Percentiles rank a stretch among this genome's conserved stretches.
Conservation (phyloP, 1,140 invertebrate genomes). For the Aphelinus certus region DNA sequence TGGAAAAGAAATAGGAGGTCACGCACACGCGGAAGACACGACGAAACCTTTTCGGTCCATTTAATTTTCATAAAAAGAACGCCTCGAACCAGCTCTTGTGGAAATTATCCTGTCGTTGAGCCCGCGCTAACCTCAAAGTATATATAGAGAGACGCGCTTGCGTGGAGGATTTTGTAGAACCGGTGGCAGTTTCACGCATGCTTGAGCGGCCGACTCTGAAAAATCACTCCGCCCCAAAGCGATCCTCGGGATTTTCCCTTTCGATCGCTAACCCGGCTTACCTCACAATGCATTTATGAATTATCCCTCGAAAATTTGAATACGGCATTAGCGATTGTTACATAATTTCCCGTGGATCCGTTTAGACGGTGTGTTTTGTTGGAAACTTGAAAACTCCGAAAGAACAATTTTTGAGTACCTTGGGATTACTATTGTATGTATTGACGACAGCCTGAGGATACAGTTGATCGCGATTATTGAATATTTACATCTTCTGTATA, state of each 20-base stretch:
- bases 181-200: conserved; percentile 28
- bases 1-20: not conserved
- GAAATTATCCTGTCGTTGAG: not conserved
- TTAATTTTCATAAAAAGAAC: conserved; percentile 13
- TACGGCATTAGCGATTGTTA: too few relatives aligned
- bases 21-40: not conserved
- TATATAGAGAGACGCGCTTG: not conserved
- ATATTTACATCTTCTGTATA: too few relatives aligned
- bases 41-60: conserved; percentile 6
- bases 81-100: not conserved
- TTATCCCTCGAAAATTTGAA: too few relatives aligned
- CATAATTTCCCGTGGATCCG: too few relatives aligned
- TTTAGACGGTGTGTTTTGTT: too few relatives aligned
- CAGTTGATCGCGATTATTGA: too few relatives aligned
- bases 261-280: not conserved
- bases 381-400: too few relatives aligned
- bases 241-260: not conserved
- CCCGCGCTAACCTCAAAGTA: not conserved
- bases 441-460: too few relatives aligned
- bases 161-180: conserved; percentile 14
- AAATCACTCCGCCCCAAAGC: conserved; percentile 15
- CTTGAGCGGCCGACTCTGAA: not conserved
- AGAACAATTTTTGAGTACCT: too few relatives aligned
- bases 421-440: too few relatives aligned
- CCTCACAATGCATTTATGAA: too few relatives aligned